Evolutionary conservation across 2,888 invertebrate species (phyloP), one percentile per base, ranked within the genome.

Genomic region (Sipunculus nudus): DNA sequence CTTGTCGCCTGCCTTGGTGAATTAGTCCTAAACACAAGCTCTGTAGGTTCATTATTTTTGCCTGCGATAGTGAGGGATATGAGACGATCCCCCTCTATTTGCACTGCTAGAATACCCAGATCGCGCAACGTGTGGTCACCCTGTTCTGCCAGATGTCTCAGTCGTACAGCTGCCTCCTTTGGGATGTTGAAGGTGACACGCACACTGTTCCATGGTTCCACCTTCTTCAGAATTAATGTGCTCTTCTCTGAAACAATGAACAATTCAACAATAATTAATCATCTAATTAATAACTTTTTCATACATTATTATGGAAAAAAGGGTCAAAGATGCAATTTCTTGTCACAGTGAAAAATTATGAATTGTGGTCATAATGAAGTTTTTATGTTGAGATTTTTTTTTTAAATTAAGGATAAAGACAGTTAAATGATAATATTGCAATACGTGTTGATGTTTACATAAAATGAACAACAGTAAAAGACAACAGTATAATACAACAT

Each of bases 201-300:
- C 78, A 97, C 96, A 77, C 95, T 94, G 88, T 96, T 95, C 95
- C 95, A 97, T 88, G 96, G 96, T 89, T 96, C 96, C 87, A 95
- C 89, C 85, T 91, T 91, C 80, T 88, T 87, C 73, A 91, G 87
- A 81, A 87, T 87, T 77, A 63, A 43, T 41, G 57, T 50, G 21
- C 54, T 25, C 21, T 53, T 45, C 28, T 45, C 59, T 59, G 59
- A n/a, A 59, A 48, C n/a, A 29, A n/a, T 8, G 29, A 25, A n/a
- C n/a, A n/a, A n/a, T n/a, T n/a, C n/a, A n/a, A n/a, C n/a, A n/a
- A n/a, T n/a, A n/a, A n/a, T n/a, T n/a, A n/a, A n/a, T n/a, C n/a
- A n/a, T n/a, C n/a, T n/a, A n/a, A n/a, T n/a, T n/a, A n/a, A n/a
- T n/a, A n/a, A n/a, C n/a, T n/a, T n/a, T n/a, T n/a, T n/a, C n/a